Conservation (phyloP, 2,113 vertebrate species). For the Myotis davidii region DNA sequence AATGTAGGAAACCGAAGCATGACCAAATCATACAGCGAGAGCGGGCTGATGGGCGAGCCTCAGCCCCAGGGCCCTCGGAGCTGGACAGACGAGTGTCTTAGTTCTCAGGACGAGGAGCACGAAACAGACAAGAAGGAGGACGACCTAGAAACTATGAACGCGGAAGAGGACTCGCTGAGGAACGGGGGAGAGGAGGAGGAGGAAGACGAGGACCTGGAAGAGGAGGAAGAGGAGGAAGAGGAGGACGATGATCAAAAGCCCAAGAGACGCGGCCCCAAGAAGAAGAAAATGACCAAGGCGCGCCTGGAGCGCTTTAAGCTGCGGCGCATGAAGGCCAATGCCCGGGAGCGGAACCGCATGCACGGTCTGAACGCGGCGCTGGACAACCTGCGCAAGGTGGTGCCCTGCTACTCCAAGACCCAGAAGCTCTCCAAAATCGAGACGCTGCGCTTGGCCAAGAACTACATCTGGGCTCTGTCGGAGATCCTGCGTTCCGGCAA, state of each 20-base stretch:
- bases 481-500: conserved; percentile 97
- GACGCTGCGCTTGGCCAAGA: conserved; percentile 97
- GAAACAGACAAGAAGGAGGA: conserved; percentile 88
- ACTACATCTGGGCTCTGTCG: conserved; percentile 99
- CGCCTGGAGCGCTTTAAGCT: conserved; percentile 96
- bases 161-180: conserved; percentile 81
- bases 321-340: conserved; percentile 97
- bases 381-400: conserved; percentile 98
- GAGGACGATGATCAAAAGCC: conserved; percentile 95
- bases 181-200: conserved; percentile 87
- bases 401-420: conserved; percentile 99
- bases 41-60: conserved; percentile 88
- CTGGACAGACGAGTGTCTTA: conserved; percentile 89
- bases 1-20: conserved; percentile 87
- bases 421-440: conserved; percentile 99
- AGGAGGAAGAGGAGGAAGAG: conserved; percentile 91
- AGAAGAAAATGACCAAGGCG: conserved; percentile 99
- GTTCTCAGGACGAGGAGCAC: conserved; percentile 89
- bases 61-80: conserved; percentile 88
- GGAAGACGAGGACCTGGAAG: conserved; percentile 88
- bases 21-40: conserved; percentile 96
- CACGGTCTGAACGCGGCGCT: conserved; percentile 97
- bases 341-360: conserved; percentile 98
- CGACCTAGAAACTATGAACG: conserved; percentile 75
- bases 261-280: conserved; percentile 96